Base-by-base conservation (phyloP, 2,888 invertebrate genomes). In the Stenchaetothrips biformis region DNA sequence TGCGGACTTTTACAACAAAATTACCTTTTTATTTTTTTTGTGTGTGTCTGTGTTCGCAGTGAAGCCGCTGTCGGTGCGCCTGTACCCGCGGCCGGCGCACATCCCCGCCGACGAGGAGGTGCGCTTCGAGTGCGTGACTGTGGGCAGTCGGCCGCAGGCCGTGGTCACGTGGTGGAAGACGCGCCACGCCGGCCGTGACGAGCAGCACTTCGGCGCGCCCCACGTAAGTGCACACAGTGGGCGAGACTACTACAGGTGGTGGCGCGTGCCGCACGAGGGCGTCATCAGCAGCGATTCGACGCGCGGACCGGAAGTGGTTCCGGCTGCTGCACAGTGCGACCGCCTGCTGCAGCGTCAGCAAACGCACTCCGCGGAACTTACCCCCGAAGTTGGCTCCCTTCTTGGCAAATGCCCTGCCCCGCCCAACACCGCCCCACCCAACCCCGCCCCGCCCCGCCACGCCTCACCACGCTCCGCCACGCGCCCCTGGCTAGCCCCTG, bases 141-240 rank as follows among this genome's bases (percentile, higher is more conserved):
- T 92, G 83, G 96, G 96, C 78, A 96, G 96, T 81, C 91, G 96
- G 85, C 96, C 96, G 48, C 92, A 93, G 83, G 95, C 96, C 49
- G 91, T 92, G 84, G 92, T 96, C 85, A 91, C 92, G 81, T 96
- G 96, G 96, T 74, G 67, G 67, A 74, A 74, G 67, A 74, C 67
- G 25, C 67, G 67, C 25, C 67, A 25, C 67, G 67, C 21, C 21
- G 67, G 67, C 67, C 67, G 11, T 7, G 67, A 74, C 21, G 67
- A 74, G 67, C 67, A 74, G 21, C 67, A 74, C 67, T 74, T 74
- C 67, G 67, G 67, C 25, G 67, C 67, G 67, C 67, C 67, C 9
- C 67, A 74, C 67, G 67, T 74, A 25, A 74, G 67, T 74, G 11
- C 67, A 1, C 11, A 21, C 21, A 3, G 67, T 9, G 25, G 25